A percentile compares a stretch with the other conserved stretches of the same genome.
Conservation (phyloP, 2,888 invertebrate genomes). For the Stramonita haemastoma region DNA sequence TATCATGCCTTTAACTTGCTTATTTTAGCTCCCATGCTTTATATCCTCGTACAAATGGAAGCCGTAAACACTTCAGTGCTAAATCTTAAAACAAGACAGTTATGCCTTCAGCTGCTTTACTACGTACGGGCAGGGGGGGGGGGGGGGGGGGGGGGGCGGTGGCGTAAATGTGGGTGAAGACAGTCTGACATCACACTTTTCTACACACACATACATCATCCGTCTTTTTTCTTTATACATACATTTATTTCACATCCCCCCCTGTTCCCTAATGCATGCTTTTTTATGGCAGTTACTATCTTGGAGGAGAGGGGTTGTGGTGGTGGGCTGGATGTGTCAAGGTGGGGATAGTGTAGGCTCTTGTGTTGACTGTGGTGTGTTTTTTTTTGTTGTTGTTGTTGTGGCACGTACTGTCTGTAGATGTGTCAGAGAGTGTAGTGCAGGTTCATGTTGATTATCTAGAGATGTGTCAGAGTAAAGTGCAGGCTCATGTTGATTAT, state of each 20-base stretch:
- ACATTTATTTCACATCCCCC: too few species aligned
- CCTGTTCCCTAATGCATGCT: background rate
- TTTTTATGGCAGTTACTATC: background rate
- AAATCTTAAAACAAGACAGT: constrained; percentile 20
- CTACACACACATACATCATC: background rate
- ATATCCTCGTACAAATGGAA: background rate
- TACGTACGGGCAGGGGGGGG: background rate
- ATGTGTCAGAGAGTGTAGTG: too few species aligned
- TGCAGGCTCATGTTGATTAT: too few species aligned
- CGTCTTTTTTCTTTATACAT: background rate
- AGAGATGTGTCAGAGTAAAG: too few species aligned
- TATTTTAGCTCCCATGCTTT: constrained; percentile 1
- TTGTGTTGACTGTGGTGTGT: too few species aligned
- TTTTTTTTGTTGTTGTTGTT: too few species aligned
- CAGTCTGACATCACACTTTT: background rate
- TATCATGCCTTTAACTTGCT: background rate
- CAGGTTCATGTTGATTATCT: too few species aligned
- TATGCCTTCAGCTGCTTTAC: constrained; percentile 10
- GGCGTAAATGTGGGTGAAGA: background rate
- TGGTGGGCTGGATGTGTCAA: too few species aligned
- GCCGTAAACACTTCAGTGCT: background rate
- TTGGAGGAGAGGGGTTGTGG: too few species aligned
- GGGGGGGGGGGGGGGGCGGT: background rate
- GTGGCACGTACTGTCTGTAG: too few species aligned
- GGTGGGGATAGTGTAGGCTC: too few species aligned